phyloP scores from a whole-genome alignment of 37 sponge, comb jelly and placozoan genomes.

The Cliona cf. orientalis region DNA sequence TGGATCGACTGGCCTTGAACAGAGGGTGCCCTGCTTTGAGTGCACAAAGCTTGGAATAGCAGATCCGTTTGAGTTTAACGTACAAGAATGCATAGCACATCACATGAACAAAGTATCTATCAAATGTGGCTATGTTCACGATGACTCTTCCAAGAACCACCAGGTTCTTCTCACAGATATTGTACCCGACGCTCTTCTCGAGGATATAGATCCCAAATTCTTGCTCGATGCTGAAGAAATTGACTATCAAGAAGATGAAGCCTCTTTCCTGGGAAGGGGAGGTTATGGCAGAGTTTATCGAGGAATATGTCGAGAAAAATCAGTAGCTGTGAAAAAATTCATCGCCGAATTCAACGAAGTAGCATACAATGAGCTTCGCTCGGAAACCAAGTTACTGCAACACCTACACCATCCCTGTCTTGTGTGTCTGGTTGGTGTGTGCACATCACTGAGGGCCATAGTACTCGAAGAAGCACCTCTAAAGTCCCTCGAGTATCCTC shows the following conservation, averaged over 20 bases:
- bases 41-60: conserved; percentile 3
- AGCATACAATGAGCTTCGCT: conserved; percentile 34
- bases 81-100: not conserved
- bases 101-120: not conserved
- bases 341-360: too few relatives aligned
- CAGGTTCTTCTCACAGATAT: conserved; percentile 31
- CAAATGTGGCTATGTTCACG: conserved; percentile 10
- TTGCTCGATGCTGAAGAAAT: conserved; percentile 31
- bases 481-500: conserved; percentile 63
- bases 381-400: conserved; percentile 46
- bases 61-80: conserved; percentile 31
- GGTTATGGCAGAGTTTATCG: conserved; percentile 47
- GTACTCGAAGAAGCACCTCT: conserved; percentile 85
- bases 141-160: conserved; percentile 1
- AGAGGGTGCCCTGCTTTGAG: conserved; percentile 47
- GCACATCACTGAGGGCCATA: conserved; percentile 56
- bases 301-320: conserved; percentile 25
- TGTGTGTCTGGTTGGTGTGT: conserved; percentile 63
- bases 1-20: conserved; percentile 14
- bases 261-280: conserved; percentile 29
- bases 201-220: conserved; percentile 27
- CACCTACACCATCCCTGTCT: conserved; percentile 51
- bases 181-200: conserved; percentile 53
- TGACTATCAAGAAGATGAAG: conserved; percentile 13
- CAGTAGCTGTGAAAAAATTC: conserved; percentile 47